Evolutionary conservation across 2,797 vertebrate species (phyloP), one percentile per base, ranked within the genome.

Genomic region (Gouania willdenowi): DNA sequence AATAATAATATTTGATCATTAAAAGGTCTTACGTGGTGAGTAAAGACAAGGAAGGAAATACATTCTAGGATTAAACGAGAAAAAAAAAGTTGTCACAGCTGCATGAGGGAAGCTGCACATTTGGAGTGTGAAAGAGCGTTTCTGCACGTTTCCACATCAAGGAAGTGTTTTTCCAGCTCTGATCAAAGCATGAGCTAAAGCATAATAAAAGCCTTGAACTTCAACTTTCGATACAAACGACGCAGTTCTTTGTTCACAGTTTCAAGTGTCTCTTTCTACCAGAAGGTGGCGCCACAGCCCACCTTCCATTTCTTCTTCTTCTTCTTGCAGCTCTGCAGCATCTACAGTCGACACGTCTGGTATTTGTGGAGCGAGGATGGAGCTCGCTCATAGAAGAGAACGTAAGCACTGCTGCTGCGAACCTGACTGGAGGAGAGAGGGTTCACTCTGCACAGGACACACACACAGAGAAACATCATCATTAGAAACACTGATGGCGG

Each of bases 371-470:
- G 90, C 1, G 90, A 89, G 47, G 89, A 88, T 0, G 91, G 57
- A 30, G 83, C 78, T 65, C 94, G 77, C 77, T 98, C 94, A 0
- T 97, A 98, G 89, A 98, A 98, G 46, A 98, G 92, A 67, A 98
- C 86, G 26, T 98, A 98, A 65, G 95, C 96, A 23, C 95, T 93
- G 18, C 91, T 94, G 89, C 90, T 94, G 68, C 91, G 91, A 19
- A 97, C 87, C 63, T 97, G 94, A 74, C 92, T 93, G 69, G 93
- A 92, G 4, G 93, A 93, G 87, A 97, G 92, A 0, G 92, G 93
- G 3, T 91, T 94, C 40, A 98, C 95, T 3, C 95, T 98, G 74
- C 40, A 37, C 27, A 15, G 6, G 38, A 16, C n/a, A 62, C 12
- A 59, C 10, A 57, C 16, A 1, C 10, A 3, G 15, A 16, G 10